Percentiles rank a stretch among this genome's conserved stretches.
These are phyloP conservation scores for Melitaea athalia DNA, from an alignment of 2,888 invertebrate genomes.

Conservation along the genomic window DNA sequence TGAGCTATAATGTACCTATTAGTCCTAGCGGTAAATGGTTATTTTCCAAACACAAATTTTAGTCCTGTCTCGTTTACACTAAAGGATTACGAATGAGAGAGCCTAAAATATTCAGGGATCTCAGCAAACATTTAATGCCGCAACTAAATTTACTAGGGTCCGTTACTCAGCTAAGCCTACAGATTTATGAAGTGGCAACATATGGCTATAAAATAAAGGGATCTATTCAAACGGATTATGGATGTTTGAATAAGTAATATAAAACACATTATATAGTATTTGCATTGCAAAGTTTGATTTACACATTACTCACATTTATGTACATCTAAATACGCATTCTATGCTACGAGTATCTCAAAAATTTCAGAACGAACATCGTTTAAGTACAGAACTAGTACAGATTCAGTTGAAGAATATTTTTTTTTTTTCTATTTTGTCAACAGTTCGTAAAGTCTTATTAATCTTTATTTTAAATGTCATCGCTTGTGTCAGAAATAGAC, in stretches of 20 bases:
- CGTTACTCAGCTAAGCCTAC: slow-evolving; percentile 35
- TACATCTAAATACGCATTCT: not conserved
- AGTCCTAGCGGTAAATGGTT: slow-evolving; percentile 29
- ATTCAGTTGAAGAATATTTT: too few species aligned
- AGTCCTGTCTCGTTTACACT: slow-evolving; percentile 21
- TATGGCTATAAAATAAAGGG: slow-evolving; percentile 39
- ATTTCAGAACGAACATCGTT: too few species aligned
- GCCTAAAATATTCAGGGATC: slow-evolving; percentile 34
- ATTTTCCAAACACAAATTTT: slow-evolving; percentile 31
- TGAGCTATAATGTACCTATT: slow-evolving; percentile 32
- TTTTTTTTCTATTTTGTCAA: too few species aligned
- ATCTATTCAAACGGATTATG: slow-evolving; percentile 30
- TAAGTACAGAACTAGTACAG: too few species aligned
- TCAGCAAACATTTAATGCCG: slow-evolving; percentile 32
- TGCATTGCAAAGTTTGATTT: slow-evolving; percentile 15
- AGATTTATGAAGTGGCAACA: slow-evolving; percentile 44
- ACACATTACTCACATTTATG: slow-evolving; percentile 6
- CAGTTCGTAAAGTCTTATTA: too few species aligned
- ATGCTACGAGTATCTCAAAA: too few species aligned
- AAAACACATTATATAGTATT: slow-evolving; percentile 15
- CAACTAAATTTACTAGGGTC: slow-evolving; percentile 39
- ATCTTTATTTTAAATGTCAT: not conserved
- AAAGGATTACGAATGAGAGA: slow-evolving; percentile 29
- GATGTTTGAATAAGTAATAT: slow-evolving; percentile 33
- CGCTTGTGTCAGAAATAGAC: not conserved